Percentiles rank a stretch among this genome's conserved stretches.
These are phyloP conservation scores for Cerastis leucographa DNA, from an alignment of 2,888 invertebrate species.

Conservation along the genomic window DNA sequence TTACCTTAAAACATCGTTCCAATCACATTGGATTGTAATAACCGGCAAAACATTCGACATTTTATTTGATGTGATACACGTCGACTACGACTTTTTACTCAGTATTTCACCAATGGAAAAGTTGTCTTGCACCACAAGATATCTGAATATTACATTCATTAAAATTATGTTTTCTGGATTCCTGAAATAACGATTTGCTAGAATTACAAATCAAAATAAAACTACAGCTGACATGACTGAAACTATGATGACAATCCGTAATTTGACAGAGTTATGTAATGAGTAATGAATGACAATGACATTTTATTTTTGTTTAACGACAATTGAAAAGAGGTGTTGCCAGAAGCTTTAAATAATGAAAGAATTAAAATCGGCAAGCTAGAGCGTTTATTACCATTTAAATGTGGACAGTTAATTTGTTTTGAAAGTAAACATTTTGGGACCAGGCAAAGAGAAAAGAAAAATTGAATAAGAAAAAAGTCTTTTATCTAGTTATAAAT, in stretches of 20 bases:
- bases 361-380: background rate
- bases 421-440: background rate
- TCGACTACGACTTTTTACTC: background rate
- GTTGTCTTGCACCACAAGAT: background rate
- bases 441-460: background rate
- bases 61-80: slow-evolving; percentile 15
- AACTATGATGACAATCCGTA: background rate
- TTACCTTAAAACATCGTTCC: slow-evolving; percentile 89
- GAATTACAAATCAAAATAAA: slow-evolving; percentile 59
- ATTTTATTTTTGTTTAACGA: too few relatives aligned
- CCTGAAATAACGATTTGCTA: slow-evolving; percentile 57
- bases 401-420: background rate
- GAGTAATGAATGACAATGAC: too few relatives aligned
- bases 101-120: slow-evolving; percentile 1
- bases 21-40: slow-evolving; percentile 89
- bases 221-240: slow-evolving; percentile 50
- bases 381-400: background rate
- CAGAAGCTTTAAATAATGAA: background rate
- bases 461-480: background rate
- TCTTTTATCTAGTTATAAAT: background rate
- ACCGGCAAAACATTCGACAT: slow-evolving; percentile 81
- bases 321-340: slow-evolving; percentile 8
- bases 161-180: slow-evolving; percentile 9
- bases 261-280: too few relatives aligned
- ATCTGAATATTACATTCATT: slow-evolving; percentile 9